A percentile compares a stretch with the other conserved stretches of the same genome.
Conservation (phyloP, 1,140 invertebrate genomes). For the Artemia franciscana region DNA sequence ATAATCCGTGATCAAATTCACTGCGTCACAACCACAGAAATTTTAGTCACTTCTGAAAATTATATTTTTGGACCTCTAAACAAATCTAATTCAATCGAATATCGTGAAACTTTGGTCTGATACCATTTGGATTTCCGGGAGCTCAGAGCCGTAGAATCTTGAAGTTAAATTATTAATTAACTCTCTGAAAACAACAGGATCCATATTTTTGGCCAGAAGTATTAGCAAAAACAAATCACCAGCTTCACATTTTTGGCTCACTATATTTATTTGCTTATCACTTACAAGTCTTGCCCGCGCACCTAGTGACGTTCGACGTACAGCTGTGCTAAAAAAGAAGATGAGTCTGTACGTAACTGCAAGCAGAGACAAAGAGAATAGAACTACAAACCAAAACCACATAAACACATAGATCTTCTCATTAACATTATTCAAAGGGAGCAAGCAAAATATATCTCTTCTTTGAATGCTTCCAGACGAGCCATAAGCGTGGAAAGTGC, state of each 20-base stretch:
- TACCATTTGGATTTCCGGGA: too few species aligned
- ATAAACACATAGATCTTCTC: background rate
- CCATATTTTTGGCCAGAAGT: background rate
- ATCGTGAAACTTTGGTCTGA: too few species aligned
- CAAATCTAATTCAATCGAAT: too few species aligned
- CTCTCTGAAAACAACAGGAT: background rate
- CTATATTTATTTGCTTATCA: background rate
- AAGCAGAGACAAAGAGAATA: background rate
- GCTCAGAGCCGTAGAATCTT: too few species aligned
- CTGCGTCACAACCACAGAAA: too few species aligned
- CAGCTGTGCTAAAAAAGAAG: background rate
- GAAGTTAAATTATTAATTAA: too few species aligned
- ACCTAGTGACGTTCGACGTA: background rate
- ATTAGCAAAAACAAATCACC: background rate
- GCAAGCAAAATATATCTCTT: background rate
- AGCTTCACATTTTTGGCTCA: background rate
- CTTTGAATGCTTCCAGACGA: background rate
- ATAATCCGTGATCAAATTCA: too few species aligned
- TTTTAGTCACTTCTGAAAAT: too few species aligned
- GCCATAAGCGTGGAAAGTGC: conserved; percentile 3
- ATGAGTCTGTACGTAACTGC: background rate
- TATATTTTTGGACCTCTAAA: too few species aligned
- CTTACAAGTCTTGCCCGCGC: background rate
- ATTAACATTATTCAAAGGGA: background rate
- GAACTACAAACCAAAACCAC: background rate